Conservation (phyloP, 2,797 vertebrate genomes). For the Austrolebias charrua region DNA sequence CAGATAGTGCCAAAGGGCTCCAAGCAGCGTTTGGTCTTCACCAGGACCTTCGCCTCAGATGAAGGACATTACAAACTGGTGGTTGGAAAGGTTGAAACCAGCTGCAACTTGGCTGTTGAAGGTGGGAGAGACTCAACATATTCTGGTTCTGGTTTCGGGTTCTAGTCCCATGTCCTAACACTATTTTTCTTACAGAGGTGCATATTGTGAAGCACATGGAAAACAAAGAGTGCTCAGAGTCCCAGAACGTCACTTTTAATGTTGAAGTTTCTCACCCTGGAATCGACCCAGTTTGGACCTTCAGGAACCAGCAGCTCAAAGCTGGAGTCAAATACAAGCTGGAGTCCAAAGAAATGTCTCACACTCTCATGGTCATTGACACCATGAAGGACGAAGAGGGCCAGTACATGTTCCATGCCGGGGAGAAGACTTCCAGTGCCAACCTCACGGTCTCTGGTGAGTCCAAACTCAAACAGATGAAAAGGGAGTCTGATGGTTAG, state of each 20-base stretch:
- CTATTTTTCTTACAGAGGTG: conserved; percentile 81
- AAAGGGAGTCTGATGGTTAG: no score
- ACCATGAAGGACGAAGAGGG: conserved; percentile 99
- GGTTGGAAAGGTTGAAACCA: conserved; percentile 91
- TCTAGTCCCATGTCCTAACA: not conserved
- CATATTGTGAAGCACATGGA: conserved; percentile 89
- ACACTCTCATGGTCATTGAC: conserved; percentile 87
- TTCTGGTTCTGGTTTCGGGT: not conserved
- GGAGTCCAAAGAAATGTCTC: conserved; percentile 85
- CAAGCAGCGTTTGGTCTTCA: conserved; percentile 93
- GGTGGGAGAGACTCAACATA: conserved; percentile 70
- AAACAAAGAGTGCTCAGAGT: conserved; percentile 93
- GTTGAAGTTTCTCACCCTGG: conserved; percentile 92
- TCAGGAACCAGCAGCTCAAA: conserved; percentile 88
- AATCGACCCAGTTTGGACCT: conserved; percentile 92
- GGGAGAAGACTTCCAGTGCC: conserved; percentile 92
- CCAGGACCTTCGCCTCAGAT: conserved; percentile 88
- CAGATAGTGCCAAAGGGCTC: conserved; percentile 92
- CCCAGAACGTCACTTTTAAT: conserved; percentile 91
- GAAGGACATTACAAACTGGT: conserved; percentile 88
- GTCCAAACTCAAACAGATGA: not conserved
- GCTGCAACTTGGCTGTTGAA: conserved; percentile 89
- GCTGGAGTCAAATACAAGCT: conserved; percentile 89
- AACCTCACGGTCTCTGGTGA: conserved; percentile 92
- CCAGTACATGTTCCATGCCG: conserved; percentile 90